phyloP scores from a whole-genome alignment of 2,888 invertebrate species.

The Saturnia japonica region DNA sequence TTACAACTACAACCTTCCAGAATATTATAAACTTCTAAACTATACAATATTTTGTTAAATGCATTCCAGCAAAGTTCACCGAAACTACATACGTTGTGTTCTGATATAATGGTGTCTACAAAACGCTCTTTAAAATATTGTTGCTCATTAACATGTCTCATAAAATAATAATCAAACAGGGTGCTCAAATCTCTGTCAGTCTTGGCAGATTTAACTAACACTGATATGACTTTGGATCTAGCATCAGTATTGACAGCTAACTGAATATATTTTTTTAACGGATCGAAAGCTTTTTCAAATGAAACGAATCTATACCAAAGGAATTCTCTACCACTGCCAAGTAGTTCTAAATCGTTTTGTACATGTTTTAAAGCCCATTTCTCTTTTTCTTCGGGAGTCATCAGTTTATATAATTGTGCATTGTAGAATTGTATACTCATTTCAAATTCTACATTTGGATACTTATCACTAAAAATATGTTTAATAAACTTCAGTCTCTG shows the following conservation, averaged over 20 bases:
- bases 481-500: conserved; percentile 48
- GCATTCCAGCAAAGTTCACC: conserved; percentile 52
- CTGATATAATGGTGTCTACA: conserved; percentile 38
- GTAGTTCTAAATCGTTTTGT: conserved; percentile 42
- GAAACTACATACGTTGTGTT: conserved; percentile 49
- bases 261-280: conserved; percentile 46
- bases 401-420: conserved; percentile 39
- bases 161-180: conserved; percentile 53
- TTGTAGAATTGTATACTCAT: conserved; percentile 43
- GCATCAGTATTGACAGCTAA: conserved; percentile 37
- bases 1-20: conserved; percentile 25
- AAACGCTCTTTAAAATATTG: conserved; percentile 42
- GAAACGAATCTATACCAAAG: conserved; percentile 54
- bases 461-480: conserved; percentile 45
- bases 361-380: conserved; percentile 55
- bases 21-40: conserved; percentile 45
- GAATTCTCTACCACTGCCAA: conserved; percentile 46
- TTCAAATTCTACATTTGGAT: conserved; percentile 49
- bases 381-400: conserved; percentile 50
- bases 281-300: conserved; percentile 49
- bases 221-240: conserved; percentile 43
- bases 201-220: conserved; percentile 46
- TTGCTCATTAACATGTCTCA: conserved; percentile 55
- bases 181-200: conserved; percentile 44
- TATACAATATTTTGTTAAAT: conserved; percentile 53